Evolutionary conservation across 2,113 vertebrate genomes (phyloP).

Genomic region (Protobothrops flavoviridis): DNA sequence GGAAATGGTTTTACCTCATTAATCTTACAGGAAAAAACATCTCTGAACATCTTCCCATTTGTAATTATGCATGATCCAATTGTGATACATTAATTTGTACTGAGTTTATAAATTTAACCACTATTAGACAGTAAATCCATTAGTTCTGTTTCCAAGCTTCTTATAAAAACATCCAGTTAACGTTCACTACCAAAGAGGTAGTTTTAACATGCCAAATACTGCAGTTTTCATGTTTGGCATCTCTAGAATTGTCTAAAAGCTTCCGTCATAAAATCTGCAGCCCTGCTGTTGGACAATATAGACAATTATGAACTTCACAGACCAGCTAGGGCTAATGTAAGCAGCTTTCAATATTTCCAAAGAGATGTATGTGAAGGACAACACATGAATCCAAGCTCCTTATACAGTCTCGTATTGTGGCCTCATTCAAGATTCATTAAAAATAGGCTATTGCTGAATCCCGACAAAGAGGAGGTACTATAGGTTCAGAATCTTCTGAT

Average conservation of each 20-base stretch:
- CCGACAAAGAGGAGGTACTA: neutral
- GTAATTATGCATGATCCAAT: neutral
- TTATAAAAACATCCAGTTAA: neutral
- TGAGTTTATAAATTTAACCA: neutral
- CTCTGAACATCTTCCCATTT: neutral
- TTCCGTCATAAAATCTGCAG: neutral
- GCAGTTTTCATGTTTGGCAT: neutral
- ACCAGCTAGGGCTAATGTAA: neutral
- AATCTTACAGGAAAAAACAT: slow-evolving; percentile 26
- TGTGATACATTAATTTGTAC: neutral
- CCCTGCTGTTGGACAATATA: neutral
- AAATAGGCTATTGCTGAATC: neutral
- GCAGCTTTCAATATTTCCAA: neutral
- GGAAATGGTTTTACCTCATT: no score
- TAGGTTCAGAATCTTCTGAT: neutral
- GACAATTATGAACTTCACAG: neutral
- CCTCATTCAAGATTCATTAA: neutral
- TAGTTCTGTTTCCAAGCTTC: neutral
- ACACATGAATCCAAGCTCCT: neutral
- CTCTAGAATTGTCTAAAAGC: neutral
- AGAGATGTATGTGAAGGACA: neutral
- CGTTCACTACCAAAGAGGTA: neutral
- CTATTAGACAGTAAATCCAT: neutral
- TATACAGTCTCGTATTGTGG: neutral
- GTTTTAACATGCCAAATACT: neutral